Conservation (phyloP, 2,113 vertebrate genomes). For the Ameiurus melas region DNA sequence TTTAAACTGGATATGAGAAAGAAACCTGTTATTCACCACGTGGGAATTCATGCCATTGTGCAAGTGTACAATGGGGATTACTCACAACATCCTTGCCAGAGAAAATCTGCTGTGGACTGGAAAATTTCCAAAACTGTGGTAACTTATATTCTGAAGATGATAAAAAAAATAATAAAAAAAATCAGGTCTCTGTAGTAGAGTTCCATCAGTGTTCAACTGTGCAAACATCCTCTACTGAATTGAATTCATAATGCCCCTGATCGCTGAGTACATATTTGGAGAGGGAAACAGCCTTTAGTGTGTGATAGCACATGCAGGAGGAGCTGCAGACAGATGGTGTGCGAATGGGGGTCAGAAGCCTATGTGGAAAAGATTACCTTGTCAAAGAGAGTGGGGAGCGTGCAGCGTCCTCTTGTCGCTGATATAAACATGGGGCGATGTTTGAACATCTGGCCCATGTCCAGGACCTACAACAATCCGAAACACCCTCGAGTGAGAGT, state of each 20-base stretch:
- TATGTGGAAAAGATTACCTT: constrained; percentile 39
- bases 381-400: constrained; percentile 27
- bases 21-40: background rate
- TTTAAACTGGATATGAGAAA: background rate
- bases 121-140: constrained; percentile 43
- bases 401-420: constrained; percentile 29
- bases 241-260: constrained; percentile 54
- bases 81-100: constrained; percentile 14
- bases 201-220: constrained; percentile 44
- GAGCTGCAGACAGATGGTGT: constrained; percentile 53
- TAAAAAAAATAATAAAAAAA: background rate
- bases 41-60: constrained; percentile 16
- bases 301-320: constrained; percentile 49
- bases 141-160: constrained; percentile 29
- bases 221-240: constrained; percentile 53
- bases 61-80: constrained; percentile 21
- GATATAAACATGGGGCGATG: constrained; percentile 36
- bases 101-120: constrained; percentile 17
- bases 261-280: constrained; percentile 56
- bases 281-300: constrained; percentile 54
- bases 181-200: constrained; percentile 15
- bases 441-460: constrained; percentile 50
- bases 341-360: constrained; percentile 49
- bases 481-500: constrained; percentile 31
- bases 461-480: constrained; percentile 25